phyloP scores from a whole-genome alignment of 2,888 invertebrate genomes.

The Macroteleia sp. region DNA sequence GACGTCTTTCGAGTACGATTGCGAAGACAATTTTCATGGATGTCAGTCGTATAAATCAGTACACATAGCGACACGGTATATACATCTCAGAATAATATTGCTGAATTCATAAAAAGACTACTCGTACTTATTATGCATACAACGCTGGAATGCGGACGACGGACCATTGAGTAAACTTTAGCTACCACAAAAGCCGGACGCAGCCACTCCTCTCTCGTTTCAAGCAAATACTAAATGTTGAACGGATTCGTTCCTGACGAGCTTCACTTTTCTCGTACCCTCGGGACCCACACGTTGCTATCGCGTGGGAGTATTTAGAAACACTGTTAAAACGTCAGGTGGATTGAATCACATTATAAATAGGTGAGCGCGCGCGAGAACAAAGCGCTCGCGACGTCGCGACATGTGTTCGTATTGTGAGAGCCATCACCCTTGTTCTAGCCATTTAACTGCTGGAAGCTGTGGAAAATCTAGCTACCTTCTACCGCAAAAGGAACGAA shows the following conservation, averaged over 20 bases:
- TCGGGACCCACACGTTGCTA: conserved; percentile 34
- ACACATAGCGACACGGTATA: conserved; percentile 53
- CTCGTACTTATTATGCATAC: conserved; percentile 70
- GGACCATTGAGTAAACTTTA: conserved; percentile 69
- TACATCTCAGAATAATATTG: conserved; percentile 70
- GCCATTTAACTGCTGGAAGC: conserved; percentile 49
- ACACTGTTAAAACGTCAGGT: conserved; percentile 76
- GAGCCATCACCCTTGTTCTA: conserved; percentile 16
- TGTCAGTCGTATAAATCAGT: conserved; percentile 62
- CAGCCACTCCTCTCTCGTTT: conserved; percentile 71
- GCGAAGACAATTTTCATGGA: conserved; percentile 69
- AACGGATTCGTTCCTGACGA: conserved; percentile 68
- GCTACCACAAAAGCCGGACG: conserved; percentile 73
- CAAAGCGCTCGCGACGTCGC: conserved; percentile 46
- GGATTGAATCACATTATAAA: conserved; percentile 67
- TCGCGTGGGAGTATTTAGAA: conserved; percentile 74
- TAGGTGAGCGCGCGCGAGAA: conserved; percentile 31
- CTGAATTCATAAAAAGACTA: conserved; percentile 67
- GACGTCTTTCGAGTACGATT: conserved; percentile 61
- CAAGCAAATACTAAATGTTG: conserved; percentile 75
- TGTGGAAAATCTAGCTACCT: conserved; percentile 36
- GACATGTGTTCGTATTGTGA: conserved; percentile 43
- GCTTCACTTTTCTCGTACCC: conserved; percentile 63
- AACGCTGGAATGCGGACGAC: conserved; percentile 58
- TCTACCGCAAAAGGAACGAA: conserved; percentile 34